Base-by-base conservation (phyloP, 2,797 vertebrate genomes). In the Enteromius anoplus region DNA sequence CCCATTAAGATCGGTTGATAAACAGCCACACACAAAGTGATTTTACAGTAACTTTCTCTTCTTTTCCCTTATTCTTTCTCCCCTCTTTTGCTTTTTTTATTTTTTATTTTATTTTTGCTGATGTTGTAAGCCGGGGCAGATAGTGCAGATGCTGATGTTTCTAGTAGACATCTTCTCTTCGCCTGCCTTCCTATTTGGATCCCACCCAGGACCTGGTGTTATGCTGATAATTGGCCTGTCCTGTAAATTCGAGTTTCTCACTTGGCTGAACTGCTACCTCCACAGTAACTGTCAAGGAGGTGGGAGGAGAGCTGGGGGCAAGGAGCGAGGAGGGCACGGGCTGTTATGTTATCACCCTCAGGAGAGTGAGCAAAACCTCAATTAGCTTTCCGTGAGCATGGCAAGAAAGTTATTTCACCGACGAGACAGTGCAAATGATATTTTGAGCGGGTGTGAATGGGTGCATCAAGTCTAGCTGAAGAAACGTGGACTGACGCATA, bases 171-270 rank as follows among this genome's bases (percentile, higher is more conserved):
- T 84, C 88, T 83, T 86, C 79, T 76, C 80, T 78, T 87, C 87
- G 82, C 83, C 86, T 87, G 21, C 75, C 83, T 85, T 84, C 73
- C 68, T 85, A 80, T 89, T 92, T 92, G 89, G 90, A 93, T 91
- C 88, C 85, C 88, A 90, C 91, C 88, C 90, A 92, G 86, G 90
- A 88, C 88, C 88, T 91, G 92, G 91, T 93, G 93, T 92, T 92
- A 90, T 76, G 80, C 90, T 92, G 90, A 92, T 93, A 93, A 94
- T 93, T 93, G 92, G 91, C 90, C 88, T 90, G 90, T 89, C 89
- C 88, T 90, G 89, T 91, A 88, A 87, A 93, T 91, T 93, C 90
- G 91, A 87, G 86, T 90, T 92, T 92, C 87, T 88, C 92, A 93
- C 91, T 92, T 89, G 88, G 88, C 88, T 92, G 90, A 93, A 91